phyloP scores from a whole-genome alignment of 2,113 vertebrate genomes.

The Cromileptes altivelis region DNA sequence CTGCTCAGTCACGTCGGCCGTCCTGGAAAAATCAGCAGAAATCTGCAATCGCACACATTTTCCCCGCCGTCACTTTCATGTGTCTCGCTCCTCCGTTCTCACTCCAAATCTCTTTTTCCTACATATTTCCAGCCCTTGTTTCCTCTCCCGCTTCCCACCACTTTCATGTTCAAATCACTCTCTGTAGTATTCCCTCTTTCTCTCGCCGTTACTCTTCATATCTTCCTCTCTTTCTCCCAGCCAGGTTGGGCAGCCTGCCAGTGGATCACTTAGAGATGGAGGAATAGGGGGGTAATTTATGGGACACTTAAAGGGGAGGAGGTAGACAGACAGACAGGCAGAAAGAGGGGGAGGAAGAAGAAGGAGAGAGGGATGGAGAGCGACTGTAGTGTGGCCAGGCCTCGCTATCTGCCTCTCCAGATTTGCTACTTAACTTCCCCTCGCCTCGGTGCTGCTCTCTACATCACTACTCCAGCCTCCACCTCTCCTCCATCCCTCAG shows the following conservation, averaged over 20 bases:
- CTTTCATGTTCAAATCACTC: conserved; percentile 20
- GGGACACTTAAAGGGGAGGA: conserved; percentile 40
- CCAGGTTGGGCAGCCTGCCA: conserved; percentile 76
- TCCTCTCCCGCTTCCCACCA: background rate
- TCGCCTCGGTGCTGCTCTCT: conserved; percentile 21
- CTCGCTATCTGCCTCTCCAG: conserved; percentile 62
- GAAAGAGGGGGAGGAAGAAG: background rate
- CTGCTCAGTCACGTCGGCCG: conserved; percentile 19
- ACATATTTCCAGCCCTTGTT: conserved; percentile 13
- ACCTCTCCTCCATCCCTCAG: conserved; percentile 4
- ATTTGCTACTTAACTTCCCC: conserved; percentile 42
- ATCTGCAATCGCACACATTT: conserved; percentile 29
- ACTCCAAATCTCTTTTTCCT: conserved; percentile 24
- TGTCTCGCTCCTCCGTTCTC: conserved; percentile 13
- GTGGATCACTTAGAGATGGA: conserved; percentile 78
- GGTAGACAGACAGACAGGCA: conserved; percentile 8
- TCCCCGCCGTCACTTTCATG: conserved; percentile 28
- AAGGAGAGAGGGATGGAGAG: conserved; percentile 29
- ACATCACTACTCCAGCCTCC: conserved; percentile 1
- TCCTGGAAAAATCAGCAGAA: conserved; percentile 29
- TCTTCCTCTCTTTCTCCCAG: conserved; percentile 40
- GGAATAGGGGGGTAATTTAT: conserved; percentile 67
- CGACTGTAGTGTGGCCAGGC: conserved; percentile 56
- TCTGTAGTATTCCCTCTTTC: conserved; percentile 14
- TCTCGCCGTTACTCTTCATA: conserved; percentile 32